Conservation (phyloP, 2,797 vertebrate species). For the Cossypha heuglini region DNA sequence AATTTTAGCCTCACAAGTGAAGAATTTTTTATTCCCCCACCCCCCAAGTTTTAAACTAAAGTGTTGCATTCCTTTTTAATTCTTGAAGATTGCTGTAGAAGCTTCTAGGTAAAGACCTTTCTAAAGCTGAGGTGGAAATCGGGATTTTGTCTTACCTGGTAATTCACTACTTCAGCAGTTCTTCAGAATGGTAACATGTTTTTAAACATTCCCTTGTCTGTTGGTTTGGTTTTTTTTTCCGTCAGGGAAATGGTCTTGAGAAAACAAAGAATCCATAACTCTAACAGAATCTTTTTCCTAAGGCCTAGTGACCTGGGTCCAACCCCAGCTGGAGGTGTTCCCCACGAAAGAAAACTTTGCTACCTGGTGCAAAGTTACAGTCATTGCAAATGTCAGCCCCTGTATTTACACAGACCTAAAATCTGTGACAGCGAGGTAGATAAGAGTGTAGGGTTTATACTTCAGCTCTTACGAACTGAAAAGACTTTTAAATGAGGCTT, state of each 20-base stretch:
- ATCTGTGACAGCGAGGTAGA: not conserved
- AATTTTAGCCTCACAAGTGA: not conserved
- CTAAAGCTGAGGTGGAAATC: not conserved
- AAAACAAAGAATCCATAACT: not conserved
- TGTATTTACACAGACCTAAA: not conserved
- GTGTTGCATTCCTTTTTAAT: not conserved
- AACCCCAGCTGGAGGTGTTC: not conserved
- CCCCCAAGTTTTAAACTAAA: not conserved
- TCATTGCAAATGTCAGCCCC: not conserved
- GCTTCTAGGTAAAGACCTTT: not conserved
- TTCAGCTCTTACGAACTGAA: not conserved
- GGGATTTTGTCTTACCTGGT: not conserved
- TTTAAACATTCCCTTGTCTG: not conserved
- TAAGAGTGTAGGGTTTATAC: not conserved
- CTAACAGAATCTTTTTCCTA: not conserved
- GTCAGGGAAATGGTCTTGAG: not conserved
- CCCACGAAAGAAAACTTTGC: not conserved
- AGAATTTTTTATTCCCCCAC: rapidly evolving
- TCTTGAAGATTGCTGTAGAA: not conserved
- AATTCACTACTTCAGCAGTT: not conserved
- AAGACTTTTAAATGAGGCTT: not conserved
- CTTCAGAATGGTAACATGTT: not conserved
- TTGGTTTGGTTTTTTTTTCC: not conserved
- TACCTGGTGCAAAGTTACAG: not conserved
- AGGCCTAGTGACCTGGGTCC: not conserved